Percentiles rank a stretch among this genome's conserved stretches.
phyloP scores from a whole-genome alignment of 2,113 vertebrate species.

The Upupa epops region DNA sequence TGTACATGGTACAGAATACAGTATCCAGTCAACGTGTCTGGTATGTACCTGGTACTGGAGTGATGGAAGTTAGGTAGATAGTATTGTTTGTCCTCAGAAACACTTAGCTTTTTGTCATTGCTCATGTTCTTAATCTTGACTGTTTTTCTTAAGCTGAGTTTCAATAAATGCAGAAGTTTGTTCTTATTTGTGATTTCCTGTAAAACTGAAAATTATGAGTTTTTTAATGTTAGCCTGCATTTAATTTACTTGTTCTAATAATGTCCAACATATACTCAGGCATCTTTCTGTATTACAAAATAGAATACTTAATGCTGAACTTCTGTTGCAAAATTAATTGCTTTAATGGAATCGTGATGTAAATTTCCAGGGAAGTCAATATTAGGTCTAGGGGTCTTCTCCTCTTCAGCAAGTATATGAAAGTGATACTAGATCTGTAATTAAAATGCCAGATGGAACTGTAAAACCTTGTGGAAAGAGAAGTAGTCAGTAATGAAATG shows the following conservation, averaged over 20 bases:
- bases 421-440: slow-evolving; percentile 18
- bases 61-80: no score
- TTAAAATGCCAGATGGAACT: slow-evolving; percentile 48
- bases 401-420: not conserved
- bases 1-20: not conserved
- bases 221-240: not conserved
- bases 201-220: not conserved
- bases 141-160: not conserved
- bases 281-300: not conserved
- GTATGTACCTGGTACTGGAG: not conserved
- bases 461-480: not conserved
- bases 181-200: not conserved
- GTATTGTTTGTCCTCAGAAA: not conserved
- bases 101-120: accelerated
- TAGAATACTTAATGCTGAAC: not conserved
- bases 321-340: not conserved
- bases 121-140: not conserved
- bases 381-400: not conserved
- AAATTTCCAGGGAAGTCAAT: not conserved
- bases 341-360: not conserved
- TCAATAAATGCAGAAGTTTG: not conserved
- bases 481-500: slow-evolving; percentile 6
- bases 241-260: not conserved
- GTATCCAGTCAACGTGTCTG: no score
- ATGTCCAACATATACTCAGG: not conserved